Evolutionary conservation across 2,113 vertebrate genomes (phyloP).

Genomic region (Centropus bengalensis): DNA sequence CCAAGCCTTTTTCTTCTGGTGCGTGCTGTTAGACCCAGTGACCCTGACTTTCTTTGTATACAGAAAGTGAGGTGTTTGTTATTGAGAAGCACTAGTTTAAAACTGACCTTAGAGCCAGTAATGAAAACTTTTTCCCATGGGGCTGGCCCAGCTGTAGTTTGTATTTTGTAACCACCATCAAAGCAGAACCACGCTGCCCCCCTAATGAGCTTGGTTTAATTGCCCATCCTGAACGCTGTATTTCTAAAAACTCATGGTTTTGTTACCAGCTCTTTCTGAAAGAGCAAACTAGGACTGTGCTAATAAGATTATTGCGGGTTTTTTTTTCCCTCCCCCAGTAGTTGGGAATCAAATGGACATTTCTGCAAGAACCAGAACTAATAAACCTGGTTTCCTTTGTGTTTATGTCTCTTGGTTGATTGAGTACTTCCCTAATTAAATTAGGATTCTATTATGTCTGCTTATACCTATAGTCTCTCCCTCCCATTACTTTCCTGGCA

Average conservation of each 20-base stretch:
- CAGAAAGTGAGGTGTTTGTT: rapidly evolving
- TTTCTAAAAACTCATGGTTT: background rate
- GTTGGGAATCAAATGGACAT: background rate
- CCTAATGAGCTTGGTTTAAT: background rate
- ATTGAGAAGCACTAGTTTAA: background rate
- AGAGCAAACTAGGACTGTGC: background rate
- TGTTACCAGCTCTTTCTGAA: background rate
- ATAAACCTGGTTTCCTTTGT: conserved; percentile 54
- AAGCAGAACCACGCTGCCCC: background rate
- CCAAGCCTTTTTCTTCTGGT: background rate
- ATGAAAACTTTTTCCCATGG: background rate
- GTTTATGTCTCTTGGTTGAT: conserved; percentile 54
- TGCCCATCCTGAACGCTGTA: rapidly evolving
- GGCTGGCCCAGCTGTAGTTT: background rate
- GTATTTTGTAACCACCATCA: background rate
- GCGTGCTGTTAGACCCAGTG: rapidly evolving
- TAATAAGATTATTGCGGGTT: background rate
- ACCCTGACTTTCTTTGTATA: background rate
- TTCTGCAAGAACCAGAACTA: conserved; percentile 52
- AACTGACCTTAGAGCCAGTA: rapidly evolving
- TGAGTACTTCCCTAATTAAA: conserved; percentile 62
- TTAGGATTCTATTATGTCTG: conserved; percentile 50
- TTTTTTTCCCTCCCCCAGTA: background rate
- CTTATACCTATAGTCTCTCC: conserved; percentile 47
- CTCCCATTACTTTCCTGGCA: conserved; percentile 34